These are phyloP conservation scores for Eptesicus fuscus DNA, from an alignment of 2,113 vertebrate species.

Conservation along the genomic window DNA sequence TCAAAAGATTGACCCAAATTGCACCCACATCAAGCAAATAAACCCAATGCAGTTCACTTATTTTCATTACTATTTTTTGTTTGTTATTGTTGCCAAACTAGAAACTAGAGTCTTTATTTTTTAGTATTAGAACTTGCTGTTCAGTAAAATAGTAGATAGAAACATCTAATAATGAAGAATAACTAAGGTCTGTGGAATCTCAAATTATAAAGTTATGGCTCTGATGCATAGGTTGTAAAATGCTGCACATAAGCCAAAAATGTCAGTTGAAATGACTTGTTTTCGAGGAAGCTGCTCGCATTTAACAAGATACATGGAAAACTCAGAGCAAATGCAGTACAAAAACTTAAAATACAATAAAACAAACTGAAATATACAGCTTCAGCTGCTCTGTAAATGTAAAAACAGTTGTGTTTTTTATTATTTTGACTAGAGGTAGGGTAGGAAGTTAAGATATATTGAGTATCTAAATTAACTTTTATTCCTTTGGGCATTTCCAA, in stretches of 20 bases:
- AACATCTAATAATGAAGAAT: constrained; percentile 1
- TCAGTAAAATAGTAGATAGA: not conserved
- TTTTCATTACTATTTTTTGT: not conserved
- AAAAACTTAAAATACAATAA: constrained; percentile 58
- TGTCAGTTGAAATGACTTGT: constrained; percentile 30
- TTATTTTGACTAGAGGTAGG: constrained; percentile 42
- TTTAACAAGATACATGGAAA: constrained; percentile 47
- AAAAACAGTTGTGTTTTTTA: constrained; percentile 24
- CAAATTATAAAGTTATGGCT: constrained; percentile 48
- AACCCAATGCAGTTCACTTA: not conserved
- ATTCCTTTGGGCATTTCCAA: constrained; percentile 31
- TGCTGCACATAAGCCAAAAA: constrained; percentile 21
- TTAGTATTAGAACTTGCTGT: constrained; percentile 6
- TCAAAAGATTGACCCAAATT: not conserved
- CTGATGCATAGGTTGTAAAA: constrained; percentile 45
- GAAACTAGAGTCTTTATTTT: not conserved
- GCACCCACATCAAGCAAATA: not conserved
- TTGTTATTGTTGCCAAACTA: not conserved
- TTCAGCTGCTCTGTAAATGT: constrained; percentile 41
- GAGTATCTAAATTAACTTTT: constrained; percentile 50
- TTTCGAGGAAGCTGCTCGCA: not conserved
- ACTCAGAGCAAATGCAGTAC: not conserved
- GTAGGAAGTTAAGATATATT: constrained; percentile 25
- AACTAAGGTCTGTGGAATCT: not conserved
- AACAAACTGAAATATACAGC: constrained; percentile 48